Evolutionary conservation across 2,113 vertebrate genomes (phyloP), one percentile per base, ranked within the genome.

Genomic region (Cyprinodon tularosa): DNA sequence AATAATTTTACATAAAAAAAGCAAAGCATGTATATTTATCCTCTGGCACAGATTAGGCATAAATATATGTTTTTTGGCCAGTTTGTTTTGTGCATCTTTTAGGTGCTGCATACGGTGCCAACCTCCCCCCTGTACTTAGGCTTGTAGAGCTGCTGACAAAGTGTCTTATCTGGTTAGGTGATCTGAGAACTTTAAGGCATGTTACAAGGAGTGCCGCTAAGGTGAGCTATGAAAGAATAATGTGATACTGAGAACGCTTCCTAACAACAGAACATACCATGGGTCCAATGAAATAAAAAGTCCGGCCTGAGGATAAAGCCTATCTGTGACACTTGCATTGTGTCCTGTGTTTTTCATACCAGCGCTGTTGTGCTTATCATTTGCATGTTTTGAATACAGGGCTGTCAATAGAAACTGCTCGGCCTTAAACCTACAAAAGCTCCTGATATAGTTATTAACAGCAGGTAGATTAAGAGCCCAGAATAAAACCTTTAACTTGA

Each of bases 161-260:
- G 90, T 87, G 86, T 72, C 86, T 90, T 94, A 93, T 94, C 93
- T 87, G 86, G 73, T 72, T 64, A 85, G 89, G 93, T 94, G 94
- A 94, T 95, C 93, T 93, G 93, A 94, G 93, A 90, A 89, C 85
- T 83, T 85, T 82, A 85, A 91, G 93, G 88, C 92, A 90, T 91
- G 92, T 92, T 93, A 90, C 90, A 92, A 84, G 78, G 81, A 84
- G 76, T 78, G 69, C 81, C 59, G 85, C 87, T 70, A 84, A 90
- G 92, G 89, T 78, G 85, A 86, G 84, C 92, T 89, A 93, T 94
- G 82, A 94, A 94, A 94, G 92, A 94, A 93, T 94, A 93, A 95
- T 95, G 92, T 89, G 93, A 93, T 87, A 93, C 76, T 79, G 93
- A 93, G 93, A 94, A 86, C 79, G 74, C 89, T 89, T 92, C 89